phyloP scores from a whole-genome alignment of 2,797 vertebrate genomes.

The Adelosebastes latens region DNA sequence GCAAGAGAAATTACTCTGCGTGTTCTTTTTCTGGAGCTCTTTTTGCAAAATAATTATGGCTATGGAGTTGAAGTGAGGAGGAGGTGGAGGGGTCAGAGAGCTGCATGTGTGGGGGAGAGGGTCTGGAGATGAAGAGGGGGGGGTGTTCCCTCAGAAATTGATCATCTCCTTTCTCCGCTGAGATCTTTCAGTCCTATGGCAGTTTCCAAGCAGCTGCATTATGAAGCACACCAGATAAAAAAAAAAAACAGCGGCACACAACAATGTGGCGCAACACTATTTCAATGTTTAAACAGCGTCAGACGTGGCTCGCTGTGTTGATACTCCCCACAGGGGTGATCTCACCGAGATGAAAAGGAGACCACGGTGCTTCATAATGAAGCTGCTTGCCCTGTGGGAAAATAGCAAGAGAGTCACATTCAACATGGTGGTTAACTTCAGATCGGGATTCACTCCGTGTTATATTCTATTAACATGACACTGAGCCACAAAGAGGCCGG shows the following conservation, averaged over 20 bases:
- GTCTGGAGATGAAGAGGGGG: not conserved
- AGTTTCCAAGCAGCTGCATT: constrained; percentile 72
- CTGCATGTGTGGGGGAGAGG: not conserved
- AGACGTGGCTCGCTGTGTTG: constrained; percentile 70
- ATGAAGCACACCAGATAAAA: constrained; percentile 60
- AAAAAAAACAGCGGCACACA: constrained; percentile 39
- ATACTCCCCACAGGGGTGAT: constrained; percentile 77
- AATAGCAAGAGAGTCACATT: constrained; percentile 57
- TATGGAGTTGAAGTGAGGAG: constrained; percentile 80
- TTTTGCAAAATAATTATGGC: constrained; percentile 92
- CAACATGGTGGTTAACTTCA: constrained; percentile 67
- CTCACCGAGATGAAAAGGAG: constrained; percentile 71
- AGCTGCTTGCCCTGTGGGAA: constrained; percentile 76
- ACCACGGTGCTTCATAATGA: constrained; percentile 76
- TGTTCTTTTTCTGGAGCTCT: constrained; percentile 83
- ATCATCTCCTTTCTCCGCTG: constrained; percentile 64
- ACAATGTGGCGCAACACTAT: constrained; percentile 71
- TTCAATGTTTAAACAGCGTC: constrained; percentile 78
- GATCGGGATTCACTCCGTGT: constrained; percentile 60
- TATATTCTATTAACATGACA: constrained; percentile 62
- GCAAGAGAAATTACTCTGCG: constrained; percentile 92
- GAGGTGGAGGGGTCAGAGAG: constrained; percentile 76
- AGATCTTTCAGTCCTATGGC: constrained; percentile 68
- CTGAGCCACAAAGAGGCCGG: constrained; percentile 44
- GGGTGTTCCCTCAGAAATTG: constrained; percentile 71